A percentile compares a stretch with the other conserved stretches of the same genome.
Conservation (phyloP, 2,113 vertebrate genomes). For the Eudyptes chrysolophus region DNA sequence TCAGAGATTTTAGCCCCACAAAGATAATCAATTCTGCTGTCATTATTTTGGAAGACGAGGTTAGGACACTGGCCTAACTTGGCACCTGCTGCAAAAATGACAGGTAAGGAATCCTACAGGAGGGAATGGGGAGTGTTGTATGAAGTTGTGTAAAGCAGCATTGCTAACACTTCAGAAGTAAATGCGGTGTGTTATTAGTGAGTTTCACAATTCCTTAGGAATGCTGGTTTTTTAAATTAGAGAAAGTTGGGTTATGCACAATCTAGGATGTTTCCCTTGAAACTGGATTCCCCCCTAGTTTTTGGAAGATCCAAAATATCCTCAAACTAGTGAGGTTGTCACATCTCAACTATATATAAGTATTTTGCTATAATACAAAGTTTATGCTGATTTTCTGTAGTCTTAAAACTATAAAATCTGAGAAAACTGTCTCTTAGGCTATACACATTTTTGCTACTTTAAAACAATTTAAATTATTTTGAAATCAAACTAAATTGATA, state of each 20-base stretch:
- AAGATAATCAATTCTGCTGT: slow-evolving; percentile 48
- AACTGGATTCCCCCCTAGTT: not conserved
- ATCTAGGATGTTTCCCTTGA: not conserved
- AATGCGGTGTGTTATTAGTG: not conserved
- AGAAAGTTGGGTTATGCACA: not conserved
- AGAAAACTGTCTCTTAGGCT: not conserved
- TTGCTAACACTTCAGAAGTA: not conserved
- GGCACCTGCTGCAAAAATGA: slow-evolving; percentile 46
- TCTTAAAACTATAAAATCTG: not conserved
- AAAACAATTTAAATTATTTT: not conserved
- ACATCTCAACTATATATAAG: not conserved
- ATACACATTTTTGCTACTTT: not conserved
- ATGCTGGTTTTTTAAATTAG: not conserved
- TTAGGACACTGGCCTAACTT: slow-evolving; percentile 48
- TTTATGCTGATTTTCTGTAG: not conserved
- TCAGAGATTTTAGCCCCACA: slow-evolving; percentile 59
- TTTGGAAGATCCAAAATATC: not conserved
- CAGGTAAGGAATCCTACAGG: slow-evolving; percentile 61
- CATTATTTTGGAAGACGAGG: slow-evolving; percentile 56
- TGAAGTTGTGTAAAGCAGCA: not conserved
- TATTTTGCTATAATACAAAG: not conserved
- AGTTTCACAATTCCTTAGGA: not conserved
- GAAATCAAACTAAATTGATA: not conserved
- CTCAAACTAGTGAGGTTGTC: not conserved
- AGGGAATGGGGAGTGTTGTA: not conserved